Conservation (phyloP, 1,140 invertebrate species). For the Drosophila mojavensis region DNA sequence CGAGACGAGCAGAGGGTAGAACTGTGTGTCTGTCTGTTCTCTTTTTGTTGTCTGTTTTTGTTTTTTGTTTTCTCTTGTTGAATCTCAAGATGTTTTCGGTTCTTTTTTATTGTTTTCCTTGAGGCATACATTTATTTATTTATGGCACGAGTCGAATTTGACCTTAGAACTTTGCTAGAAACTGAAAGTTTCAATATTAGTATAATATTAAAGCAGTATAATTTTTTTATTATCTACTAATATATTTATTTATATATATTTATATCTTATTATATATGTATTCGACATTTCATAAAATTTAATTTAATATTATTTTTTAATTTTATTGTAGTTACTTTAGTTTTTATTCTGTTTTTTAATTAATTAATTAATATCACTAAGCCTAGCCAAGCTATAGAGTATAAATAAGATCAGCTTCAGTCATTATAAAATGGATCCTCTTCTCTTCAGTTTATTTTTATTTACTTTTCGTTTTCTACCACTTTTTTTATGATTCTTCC, state of each 20-base stretch:
- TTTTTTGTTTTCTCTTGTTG: not conserved
- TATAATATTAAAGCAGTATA: too few species aligned
- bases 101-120: not conserved
- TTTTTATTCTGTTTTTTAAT: too few species aligned
- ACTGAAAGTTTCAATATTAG: conserved; percentile 14
- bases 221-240: too few species aligned
- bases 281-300: not conserved
- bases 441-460: too few species aligned
- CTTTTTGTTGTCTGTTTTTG: not conserved
- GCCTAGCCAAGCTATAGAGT: too few species aligned
- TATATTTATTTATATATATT: too few species aligned
- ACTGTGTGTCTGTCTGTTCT: not conserved
- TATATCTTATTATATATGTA: not conserved
- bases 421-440: too few species aligned
- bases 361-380: too few species aligned
- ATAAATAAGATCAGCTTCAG: too few species aligned
- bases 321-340: too few species aligned
- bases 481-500: too few species aligned
- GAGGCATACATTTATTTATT: conserved; percentile 10
- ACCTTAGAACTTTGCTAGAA: conserved; percentile 28
- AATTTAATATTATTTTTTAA: not conserved
- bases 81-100: not conserved
- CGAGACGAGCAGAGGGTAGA: not conserved
- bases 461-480: too few species aligned
- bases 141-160: conserved; percentile 19